Conservation (phyloP, 2,113 vertebrate genomes). For the Stigmatopora argus region DNA sequence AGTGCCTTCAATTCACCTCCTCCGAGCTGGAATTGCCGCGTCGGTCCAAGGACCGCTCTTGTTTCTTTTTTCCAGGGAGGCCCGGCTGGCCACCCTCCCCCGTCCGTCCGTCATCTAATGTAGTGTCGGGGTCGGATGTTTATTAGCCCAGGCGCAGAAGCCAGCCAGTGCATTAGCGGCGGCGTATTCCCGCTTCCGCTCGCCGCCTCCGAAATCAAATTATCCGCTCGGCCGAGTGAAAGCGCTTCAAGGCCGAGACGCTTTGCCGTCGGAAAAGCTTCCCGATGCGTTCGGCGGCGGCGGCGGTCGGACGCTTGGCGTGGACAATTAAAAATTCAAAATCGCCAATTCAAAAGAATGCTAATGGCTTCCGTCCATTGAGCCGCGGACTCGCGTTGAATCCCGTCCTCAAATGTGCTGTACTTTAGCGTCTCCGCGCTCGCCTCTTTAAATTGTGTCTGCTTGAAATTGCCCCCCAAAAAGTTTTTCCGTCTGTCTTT, state of each 20-base stretch:
- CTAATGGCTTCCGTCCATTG: too few relatives aligned
- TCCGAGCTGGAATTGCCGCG: too few relatives aligned
- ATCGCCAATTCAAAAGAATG: too few relatives aligned
- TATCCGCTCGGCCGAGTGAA: slow-evolving; percentile 47
- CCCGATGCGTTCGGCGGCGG: background rate
- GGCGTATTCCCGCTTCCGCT: slow-evolving; percentile 35
- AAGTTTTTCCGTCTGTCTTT: too few relatives aligned
- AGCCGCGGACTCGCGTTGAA: too few relatives aligned
- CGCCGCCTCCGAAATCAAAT: slow-evolving; percentile 60
- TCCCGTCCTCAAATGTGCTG: too few relatives aligned
- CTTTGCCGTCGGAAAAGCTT: background rate
- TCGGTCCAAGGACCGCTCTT: background rate
- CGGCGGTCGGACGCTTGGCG: background rate
- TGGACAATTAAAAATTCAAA: too few relatives aligned
- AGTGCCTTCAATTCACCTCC: too few relatives aligned
- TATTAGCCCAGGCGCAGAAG: background rate
- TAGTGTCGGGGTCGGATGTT: background rate
- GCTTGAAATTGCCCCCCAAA: too few relatives aligned
- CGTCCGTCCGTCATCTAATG: background rate
- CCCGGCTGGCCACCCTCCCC: background rate
- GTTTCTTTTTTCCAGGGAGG: background rate
- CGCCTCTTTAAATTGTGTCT: too few relatives aligned
- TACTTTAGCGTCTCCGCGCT: too few relatives aligned
- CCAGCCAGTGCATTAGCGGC: slow-evolving; percentile 28
- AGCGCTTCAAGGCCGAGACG: slow-evolving; percentile 24